Conservation (phyloP, 64 coral and sea anemone species). For the Platygyra sinensis region DNA sequence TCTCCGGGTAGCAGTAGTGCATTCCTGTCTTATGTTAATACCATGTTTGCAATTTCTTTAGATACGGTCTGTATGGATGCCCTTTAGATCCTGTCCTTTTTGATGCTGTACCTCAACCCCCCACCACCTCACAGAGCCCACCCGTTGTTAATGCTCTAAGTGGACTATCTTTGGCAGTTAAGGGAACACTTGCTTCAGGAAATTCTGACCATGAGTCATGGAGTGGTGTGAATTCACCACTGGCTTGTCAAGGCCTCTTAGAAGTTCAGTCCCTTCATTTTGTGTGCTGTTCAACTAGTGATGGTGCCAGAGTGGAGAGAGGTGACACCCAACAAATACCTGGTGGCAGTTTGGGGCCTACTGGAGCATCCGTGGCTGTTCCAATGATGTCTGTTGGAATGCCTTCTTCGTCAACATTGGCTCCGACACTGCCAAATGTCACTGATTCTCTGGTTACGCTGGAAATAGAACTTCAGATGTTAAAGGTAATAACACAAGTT, state of each 20-base stretch:
- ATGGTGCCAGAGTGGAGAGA: conserved; percentile 90
- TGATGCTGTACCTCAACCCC: conserved; percentile 64
- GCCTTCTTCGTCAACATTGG: conserved; percentile 8
- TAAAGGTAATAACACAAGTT: background rate
- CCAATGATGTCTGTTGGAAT: conserved; percentile 22
- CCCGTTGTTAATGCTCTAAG: background rate
- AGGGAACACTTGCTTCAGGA: background rate
- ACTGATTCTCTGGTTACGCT: conserved; percentile 61
- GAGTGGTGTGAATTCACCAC: conserved; percentile 38
- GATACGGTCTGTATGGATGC: conserved; percentile 88
- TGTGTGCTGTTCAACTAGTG: conserved; percentile 88
- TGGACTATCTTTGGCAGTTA: conserved; percentile 19
- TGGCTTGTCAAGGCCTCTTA: conserved; percentile 79
- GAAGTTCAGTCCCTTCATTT: conserved; percentile 96
- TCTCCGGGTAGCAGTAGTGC: no score
- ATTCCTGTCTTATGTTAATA: background rate
- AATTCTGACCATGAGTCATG: conserved; percentile 9
- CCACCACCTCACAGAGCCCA: background rate
- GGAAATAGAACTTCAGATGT: conserved; percentile 68
- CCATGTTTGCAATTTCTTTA: background rate
- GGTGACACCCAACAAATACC: conserved; percentile 25
- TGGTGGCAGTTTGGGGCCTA: conserved; percentile 53
- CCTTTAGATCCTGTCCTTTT: conserved; percentile 91
- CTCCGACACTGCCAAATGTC: conserved; percentile 54
- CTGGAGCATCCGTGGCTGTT: background rate